Conservation (phyloP, 2,797 vertebrate species). For the Tiaroga cobitis region DNA sequence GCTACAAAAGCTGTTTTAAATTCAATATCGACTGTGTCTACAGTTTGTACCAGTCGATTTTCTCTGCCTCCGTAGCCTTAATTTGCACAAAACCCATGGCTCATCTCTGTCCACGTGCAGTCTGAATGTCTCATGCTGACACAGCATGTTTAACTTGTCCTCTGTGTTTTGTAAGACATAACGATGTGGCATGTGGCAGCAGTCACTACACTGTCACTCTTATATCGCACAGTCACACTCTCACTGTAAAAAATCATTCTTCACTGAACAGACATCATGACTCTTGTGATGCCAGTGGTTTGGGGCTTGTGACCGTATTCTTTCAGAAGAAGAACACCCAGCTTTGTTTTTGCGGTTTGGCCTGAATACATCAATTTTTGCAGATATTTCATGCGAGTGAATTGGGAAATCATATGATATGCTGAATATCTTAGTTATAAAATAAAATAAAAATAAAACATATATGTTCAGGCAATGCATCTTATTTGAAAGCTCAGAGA, state of each 20-base stretch:
- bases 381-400: background rate
- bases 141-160: conserved; percentile 17
- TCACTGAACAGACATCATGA: background rate
- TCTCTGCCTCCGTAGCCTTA: background rate
- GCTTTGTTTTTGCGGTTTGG: conserved; percentile 47
- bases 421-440: background rate
- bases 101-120: conserved; percentile 25
- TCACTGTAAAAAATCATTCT: background rate
- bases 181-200: conserved; percentile 1
- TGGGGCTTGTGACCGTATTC: conserved; percentile 54
- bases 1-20: background rate
- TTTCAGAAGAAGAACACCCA: conserved; percentile 42
- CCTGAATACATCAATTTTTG: background rate
- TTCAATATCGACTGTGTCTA: background rate
- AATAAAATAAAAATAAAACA: background rate
- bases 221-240: background rate
- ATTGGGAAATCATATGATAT: conserved; percentile 48
- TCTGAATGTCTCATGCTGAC: conserved; percentile 27
- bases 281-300: conserved; percentile 6
- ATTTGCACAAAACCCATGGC: conserved; percentile 15
- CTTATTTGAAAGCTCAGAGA: background rate
- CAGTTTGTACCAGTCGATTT: background rate
- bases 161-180: background rate
- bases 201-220: background rate
- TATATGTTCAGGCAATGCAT: background rate